These are phyloP conservation scores for Mesembrinibis cayennensis DNA, from an alignment of 2,113 vertebrate genomes.

Conservation along the genomic window DNA sequence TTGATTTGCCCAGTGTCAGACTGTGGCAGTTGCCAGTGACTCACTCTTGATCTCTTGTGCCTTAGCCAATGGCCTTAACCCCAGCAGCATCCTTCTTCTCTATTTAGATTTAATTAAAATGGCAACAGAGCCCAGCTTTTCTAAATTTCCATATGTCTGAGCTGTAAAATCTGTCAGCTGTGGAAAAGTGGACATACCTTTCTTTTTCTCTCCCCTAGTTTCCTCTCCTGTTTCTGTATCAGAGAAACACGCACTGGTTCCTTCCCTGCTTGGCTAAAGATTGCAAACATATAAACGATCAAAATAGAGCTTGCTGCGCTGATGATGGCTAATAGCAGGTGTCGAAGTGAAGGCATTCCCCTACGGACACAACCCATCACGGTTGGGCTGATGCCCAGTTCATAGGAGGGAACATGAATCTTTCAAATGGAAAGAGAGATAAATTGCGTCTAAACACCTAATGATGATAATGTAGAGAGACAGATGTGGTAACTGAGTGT, in stretches of 20 bases:
- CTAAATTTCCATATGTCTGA: neutral
- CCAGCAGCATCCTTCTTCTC: neutral
- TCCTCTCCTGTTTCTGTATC: neutral
- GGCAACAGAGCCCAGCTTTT: neutral
- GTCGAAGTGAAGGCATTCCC: neutral
- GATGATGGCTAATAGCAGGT: constrained; percentile 47
- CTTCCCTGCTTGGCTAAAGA: neutral
- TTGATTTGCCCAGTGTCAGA: neutral
- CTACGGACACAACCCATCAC: neutral
- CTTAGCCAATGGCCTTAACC: neutral
- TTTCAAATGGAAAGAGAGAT: constrained; percentile 39
- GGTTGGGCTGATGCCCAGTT: constrained; percentile 27
- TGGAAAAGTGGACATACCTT: neutral
- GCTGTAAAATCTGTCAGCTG: neutral
- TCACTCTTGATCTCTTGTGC: neutral
- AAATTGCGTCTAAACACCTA: constrained; percentile 50
- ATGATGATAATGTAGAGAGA: constrained; percentile 58
- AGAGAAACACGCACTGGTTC: neutral
- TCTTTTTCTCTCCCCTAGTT: neutral
- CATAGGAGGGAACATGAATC: neutral
- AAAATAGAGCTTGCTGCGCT: constrained; percentile 19
- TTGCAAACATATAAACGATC: neutral
- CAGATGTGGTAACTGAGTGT: constrained; percentile 42
- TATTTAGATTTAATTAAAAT: neutral
- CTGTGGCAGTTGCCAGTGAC: neutral